Percentiles rank a stretch among this genome's conserved stretches.
phyloP scores from a whole-genome alignment of 2,113 vertebrate species.

The Aspidoscelis tigris region DNA sequence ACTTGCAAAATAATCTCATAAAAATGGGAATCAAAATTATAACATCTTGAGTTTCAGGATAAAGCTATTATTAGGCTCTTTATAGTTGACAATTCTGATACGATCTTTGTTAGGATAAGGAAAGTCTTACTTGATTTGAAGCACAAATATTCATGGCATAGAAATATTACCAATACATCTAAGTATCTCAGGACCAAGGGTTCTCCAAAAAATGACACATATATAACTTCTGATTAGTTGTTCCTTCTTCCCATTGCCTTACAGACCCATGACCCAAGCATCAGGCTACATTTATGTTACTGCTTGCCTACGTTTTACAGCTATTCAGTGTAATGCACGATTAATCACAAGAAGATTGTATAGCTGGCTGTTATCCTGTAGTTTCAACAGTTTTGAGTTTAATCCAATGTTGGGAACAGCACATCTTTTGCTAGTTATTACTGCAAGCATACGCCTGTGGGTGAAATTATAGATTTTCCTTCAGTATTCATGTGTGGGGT shows the following conservation, averaged over 20 bases:
- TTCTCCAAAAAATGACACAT: not conserved
- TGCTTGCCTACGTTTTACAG: slow-evolving; percentile 17
- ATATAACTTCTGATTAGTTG: slow-evolving; percentile 6
- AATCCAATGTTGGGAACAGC: slow-evolving; percentile 20
- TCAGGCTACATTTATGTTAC: not conserved
- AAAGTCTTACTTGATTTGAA: not conserved
- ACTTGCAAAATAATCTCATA: not conserved
- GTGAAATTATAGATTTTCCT: not conserved
- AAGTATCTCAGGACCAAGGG: not conserved
- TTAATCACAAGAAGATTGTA: slow-evolving; percentile 32
- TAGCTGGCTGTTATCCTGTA: slow-evolving; percentile 20
- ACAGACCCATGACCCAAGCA: not conserved
- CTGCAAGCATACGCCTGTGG: not conserved
- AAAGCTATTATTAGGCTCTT: not conserved
- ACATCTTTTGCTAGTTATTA: slow-evolving; percentile 2
- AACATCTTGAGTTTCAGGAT: not conserved
- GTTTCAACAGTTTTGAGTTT: slow-evolving; percentile 16
- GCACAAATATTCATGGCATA: not conserved
- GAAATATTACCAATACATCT: not conserved
- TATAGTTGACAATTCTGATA: not conserved
- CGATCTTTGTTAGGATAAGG: not conserved
- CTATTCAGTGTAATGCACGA: slow-evolving; percentile 30
- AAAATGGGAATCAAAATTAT: not conserved
- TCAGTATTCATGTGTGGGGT: not conserved
- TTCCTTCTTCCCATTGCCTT: not conserved